Conservation (phyloP, 37 sponge, comb jelly and placozoan genomes). For the Axinella damicornis region DNA sequence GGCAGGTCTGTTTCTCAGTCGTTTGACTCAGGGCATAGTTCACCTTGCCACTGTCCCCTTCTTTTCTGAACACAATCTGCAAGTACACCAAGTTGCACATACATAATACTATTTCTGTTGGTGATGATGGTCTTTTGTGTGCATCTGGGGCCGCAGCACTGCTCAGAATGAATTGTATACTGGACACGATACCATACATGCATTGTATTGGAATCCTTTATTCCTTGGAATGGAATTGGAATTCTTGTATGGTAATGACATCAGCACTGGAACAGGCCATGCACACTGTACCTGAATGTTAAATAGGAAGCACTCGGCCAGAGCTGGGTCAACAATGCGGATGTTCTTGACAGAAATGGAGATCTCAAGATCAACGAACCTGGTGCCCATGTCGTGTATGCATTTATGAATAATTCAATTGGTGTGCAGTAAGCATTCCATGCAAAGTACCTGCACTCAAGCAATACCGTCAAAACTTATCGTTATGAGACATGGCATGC, state of each 20-base stretch:
- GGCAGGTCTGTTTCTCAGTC: not conserved
- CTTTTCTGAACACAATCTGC: slow-evolving; percentile 22
- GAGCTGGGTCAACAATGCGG: slow-evolving; percentile 12
- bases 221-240: too few relatives aligned
- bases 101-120: too few relatives aligned
- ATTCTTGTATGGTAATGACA: too few relatives aligned
- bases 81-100: not conserved
- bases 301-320: slow-evolving; percentile 34
- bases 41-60: slow-evolving; percentile 28
- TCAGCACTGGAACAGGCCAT: too few relatives aligned
- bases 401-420: too few relatives aligned
- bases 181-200: not conserved
- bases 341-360: slow-evolving; percentile 25
- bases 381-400: not conserved
- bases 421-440: too few relatives aligned
- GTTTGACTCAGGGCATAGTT: slow-evolving; percentile 4
- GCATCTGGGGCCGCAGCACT: too few relatives aligned
- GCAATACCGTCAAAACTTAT: too few relatives aligned
- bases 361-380: slow-evolving; percentile 23
- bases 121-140: too few relatives aligned
- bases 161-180: not conserved
- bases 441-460: too few relatives aligned
- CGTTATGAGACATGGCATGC: too few relatives aligned
- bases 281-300: not conserved
- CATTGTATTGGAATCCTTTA: too few relatives aligned